These are phyloP conservation scores for Centruroides vittatus DNA, from an alignment of 1,140 invertebrate genomes.

Conservation along the genomic window DNA sequence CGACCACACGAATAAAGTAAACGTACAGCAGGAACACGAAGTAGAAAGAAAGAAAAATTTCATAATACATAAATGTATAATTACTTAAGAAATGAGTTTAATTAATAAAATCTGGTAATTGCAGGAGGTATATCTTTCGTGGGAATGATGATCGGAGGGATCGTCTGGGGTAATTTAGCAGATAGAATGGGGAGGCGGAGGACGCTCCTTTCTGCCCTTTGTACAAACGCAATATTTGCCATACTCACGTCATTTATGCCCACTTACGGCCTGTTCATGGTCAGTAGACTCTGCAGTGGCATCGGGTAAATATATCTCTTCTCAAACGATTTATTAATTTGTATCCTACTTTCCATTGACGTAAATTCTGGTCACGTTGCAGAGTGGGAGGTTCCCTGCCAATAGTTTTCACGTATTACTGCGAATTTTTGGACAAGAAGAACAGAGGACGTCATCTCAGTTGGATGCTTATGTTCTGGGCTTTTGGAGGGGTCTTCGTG, in stretches of 20 bases:
- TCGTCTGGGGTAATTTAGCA: constrained; percentile 35
- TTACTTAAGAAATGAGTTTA: neutral
- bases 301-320: constrained; percentile 29
- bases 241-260: constrained; percentile 31
- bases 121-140: constrained; percentile 16
- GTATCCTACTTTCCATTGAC: neutral
- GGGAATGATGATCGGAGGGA: constrained; percentile 38
- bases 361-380: constrained; percentile 18
- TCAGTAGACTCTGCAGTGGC: constrained; percentile 34
- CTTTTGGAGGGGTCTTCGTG: constrained; percentile 73
- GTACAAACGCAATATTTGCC: constrained; percentile 33
- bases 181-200: constrained; percentile 32
- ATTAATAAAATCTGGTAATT: neutral
- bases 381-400: constrained; percentile 86
- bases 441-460: constrained; percentile 79
- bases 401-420: constrained; percentile 90
- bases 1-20: no score
- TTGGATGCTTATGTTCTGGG: constrained; percentile 87
- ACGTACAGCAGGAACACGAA: neutral
- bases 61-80: neutral
- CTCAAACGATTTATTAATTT: no score
- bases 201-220: constrained; percentile 30
- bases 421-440: constrained; percentile 80
- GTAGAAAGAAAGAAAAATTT: neutral
- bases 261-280: constrained; percentile 30